A percentile compares a stretch with the other conserved stretches of the same genome.
Conservation (phyloP, 1,140 invertebrate genomes). For the Ladona fulva region DNA sequence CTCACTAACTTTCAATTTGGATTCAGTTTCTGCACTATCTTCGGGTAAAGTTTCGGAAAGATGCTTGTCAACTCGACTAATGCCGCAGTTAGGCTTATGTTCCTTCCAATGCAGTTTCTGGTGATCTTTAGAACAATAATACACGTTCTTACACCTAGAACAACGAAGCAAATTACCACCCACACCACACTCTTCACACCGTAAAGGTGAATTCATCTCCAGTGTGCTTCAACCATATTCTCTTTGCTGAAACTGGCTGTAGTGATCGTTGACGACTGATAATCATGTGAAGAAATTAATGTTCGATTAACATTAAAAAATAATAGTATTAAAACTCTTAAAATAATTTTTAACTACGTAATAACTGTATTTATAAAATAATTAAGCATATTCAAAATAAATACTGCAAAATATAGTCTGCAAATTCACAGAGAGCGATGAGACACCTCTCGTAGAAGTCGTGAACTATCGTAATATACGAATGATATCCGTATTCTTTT, state of each 20-base stretch:
- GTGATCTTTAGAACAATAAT: conserved; percentile 71
- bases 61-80: neutral
- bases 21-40: neutral
- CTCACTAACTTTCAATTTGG: neutral
- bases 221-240: neutral
- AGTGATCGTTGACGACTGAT: neutral
- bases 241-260: neutral
- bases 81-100: conserved; percentile 44
- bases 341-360: neutral
- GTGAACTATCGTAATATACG: too few species aligned
- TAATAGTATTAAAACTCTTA: neutral
- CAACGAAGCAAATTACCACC: conserved; percentile 59
- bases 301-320: neutral
- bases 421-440: neutral
- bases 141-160: conserved; percentile 56
- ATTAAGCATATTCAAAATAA: neutral
- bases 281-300: neutral
- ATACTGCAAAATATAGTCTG: neutral
- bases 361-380: too few species aligned
- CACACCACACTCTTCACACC: conserved; percentile 57
- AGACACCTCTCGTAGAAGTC: too few species aligned
- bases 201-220: conserved; percentile 12
- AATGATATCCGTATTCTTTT: neutral
- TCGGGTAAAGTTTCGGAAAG: neutral
- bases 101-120: conserved; percentile 65